Evolutionary conservation across 2,888 invertebrate species (phyloP), one percentile per base, ranked within the genome.

Genomic region (Vanessa cardui): DNA sequence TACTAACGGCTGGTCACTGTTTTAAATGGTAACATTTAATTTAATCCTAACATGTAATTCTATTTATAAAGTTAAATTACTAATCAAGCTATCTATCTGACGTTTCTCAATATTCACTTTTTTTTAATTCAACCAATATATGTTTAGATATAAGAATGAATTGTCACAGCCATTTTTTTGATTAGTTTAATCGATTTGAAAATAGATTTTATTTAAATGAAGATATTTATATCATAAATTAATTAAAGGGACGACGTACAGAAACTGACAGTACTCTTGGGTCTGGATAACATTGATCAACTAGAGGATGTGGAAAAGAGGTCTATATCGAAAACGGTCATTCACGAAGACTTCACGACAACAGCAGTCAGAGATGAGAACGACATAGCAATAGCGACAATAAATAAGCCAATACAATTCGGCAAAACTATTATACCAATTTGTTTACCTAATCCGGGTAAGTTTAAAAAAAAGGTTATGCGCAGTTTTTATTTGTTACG

Each of bases 1-100:
- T 94, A 1, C 78, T 94, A 7, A 94, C 94, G 44, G 94, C 94
- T 20, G 94, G 94, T 9, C 94, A 94, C 78, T 94, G 94, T 77
- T 89, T 94, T 49, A 90, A 90, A 83, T 93, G 94, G 94, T 69
- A 66, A 56, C 6, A 47, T 2, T 54, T 49, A 15, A 49, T 39
- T 39, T 39, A 39, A 12, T 39, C 39, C 12, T 39, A 39, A 12
- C 12, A 5, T 3, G 5, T 3, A 12, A 3, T 39, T 39, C 8
- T 4, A 39, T 8, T 39, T 39, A 39, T 39, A 12, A 39, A 39
- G 9, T 12, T n/a, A 1, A 9, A 9, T 39, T 39, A 12, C 12
- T 12, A 39, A 39, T 12, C 8, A 9, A 9, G 0, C 12, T 39
- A 39, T 0, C 12, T 12, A 39, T 12, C 12, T 39, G 39, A 12